phyloP scores from a whole-genome alignment of 2,888 invertebrate genomes.

The Eupithecia tripunctaria region DNA sequence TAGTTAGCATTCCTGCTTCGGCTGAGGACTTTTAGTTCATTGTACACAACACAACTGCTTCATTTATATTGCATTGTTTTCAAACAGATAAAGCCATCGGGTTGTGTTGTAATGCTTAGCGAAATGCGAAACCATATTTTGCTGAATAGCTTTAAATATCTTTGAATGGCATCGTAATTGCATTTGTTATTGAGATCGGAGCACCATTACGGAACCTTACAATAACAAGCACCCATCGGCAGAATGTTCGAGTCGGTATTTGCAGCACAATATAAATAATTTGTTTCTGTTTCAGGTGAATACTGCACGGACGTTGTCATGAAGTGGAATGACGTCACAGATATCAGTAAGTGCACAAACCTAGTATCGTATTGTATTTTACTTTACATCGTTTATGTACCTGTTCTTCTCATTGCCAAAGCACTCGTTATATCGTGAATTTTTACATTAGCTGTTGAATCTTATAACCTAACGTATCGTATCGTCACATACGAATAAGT shows the following conservation, averaged over 20 bases:
- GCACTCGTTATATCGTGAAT: background rate
- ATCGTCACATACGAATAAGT: background rate
- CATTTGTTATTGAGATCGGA: constrained; percentile 26
- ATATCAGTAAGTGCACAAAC: constrained; percentile 71
- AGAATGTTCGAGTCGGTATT: constrained; percentile 9
- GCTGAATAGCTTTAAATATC: constrained; percentile 17
- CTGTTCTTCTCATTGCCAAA: background rate
- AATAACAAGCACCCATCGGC: constrained; percentile 12
- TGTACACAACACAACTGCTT: constrained; percentile 4
- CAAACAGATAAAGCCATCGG: background rate
- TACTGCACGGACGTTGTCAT: constrained; percentile 80
- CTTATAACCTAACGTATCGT: background rate
- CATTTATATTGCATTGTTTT: constrained; percentile 12
- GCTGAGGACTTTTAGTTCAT: constrained; percentile 15
- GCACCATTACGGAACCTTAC: background rate
- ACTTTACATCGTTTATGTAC: background rate
- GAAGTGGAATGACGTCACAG: constrained; percentile 83
- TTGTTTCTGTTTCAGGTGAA: constrained; percentile 71
- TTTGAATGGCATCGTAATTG: constrained; percentile 26
- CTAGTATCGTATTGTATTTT: constrained; percentile 20
- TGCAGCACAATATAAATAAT: constrained; percentile 27
- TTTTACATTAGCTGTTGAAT: background rate
- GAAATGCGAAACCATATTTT: constrained; percentile 11
- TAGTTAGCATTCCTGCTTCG: constrained; percentile 35
- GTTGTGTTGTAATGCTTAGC: background rate